Conservation (phyloP, 2,888 invertebrate genomes). For the Linnaemya tessellans region DNA sequence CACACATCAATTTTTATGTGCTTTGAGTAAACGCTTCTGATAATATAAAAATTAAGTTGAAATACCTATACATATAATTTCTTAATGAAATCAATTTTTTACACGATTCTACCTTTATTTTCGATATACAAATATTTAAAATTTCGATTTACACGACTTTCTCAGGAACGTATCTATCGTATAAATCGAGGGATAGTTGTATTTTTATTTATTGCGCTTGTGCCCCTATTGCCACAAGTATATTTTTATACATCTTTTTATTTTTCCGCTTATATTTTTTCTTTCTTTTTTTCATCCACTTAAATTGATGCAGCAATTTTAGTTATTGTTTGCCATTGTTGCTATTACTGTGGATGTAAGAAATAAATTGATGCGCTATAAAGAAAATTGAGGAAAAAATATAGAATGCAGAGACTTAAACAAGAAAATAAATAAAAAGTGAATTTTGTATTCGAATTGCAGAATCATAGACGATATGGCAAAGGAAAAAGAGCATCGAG, state of each 20-base stretch:
- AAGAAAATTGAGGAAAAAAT: neutral
- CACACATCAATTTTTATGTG: no score
- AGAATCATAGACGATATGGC: neutral
- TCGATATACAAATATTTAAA: no score
- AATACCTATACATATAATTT: no score
- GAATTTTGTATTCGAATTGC: slow-evolving; percentile 21
- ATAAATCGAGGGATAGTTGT: no score
- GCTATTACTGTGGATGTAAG: slow-evolving; percentile 39
- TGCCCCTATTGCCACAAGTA: slow-evolving; percentile 6
- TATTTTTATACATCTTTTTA: neutral
- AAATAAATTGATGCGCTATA: slow-evolving; percentile 60
- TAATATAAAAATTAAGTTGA: no score
- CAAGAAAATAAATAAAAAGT: slow-evolving; percentile 45
- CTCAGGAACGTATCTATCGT: no score
- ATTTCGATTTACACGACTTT: no score
- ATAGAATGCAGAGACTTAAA: neutral
- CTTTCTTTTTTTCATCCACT: slow-evolving; percentile 9
- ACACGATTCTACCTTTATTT: no score
- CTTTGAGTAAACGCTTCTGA: no score
- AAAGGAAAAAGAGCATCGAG: slow-evolving; percentile 5
- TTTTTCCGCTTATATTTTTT: neutral
- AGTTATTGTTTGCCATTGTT: slow-evolving; percentile 67
- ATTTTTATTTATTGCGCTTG: neutral
- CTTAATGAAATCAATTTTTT: no score
- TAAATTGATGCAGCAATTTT: slow-evolving; percentile 67